A percentile compares a stretch with the other conserved stretches of the same genome.
These are phyloP conservation scores for Bathynomus jamesi DNA, from an alignment of 1,140 invertebrate species.

Conservation along the genomic window DNA sequence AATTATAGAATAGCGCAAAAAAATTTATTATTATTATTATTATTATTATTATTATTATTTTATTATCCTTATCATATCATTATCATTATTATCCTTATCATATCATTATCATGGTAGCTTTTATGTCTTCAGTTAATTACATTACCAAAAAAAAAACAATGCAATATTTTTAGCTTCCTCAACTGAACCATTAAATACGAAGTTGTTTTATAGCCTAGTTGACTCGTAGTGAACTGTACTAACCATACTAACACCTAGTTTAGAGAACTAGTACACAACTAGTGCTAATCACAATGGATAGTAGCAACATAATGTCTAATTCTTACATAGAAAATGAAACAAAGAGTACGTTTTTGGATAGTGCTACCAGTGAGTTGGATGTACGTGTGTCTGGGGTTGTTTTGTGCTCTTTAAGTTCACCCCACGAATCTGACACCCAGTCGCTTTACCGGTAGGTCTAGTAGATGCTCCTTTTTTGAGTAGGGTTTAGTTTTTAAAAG, in stretches of 20 bases:
- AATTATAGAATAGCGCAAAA: not conserved
- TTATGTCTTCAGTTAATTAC: too few relatives aligned
- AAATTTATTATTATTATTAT: not conserved
- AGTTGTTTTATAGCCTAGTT: too few relatives aligned
- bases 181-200: too few relatives aligned
- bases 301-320: conserved; percentile 8
- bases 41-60: not conserved
- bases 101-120: not conserved
- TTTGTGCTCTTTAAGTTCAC: conserved; percentile 8
- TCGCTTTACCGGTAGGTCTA: conserved; percentile 15
- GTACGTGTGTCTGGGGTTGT: conserved; percentile 13
- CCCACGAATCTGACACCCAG: conserved; percentile 17
- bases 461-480: too few relatives aligned
- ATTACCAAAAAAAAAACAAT: too few relatives aligned
- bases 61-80: not conserved
- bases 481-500: too few relatives aligned
- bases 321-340: conserved; percentile 13
- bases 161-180: too few relatives aligned
- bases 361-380: conserved; percentile 12
- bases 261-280: too few relatives aligned
- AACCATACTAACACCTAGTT: too few relatives aligned
- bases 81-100: not conserved
- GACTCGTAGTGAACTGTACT: too few relatives aligned
- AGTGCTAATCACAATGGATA: too few relatives aligned
- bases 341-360: conserved; percentile 15